Conservation (phyloP, 37 sponge, comb jelly and placozoan species). For the Ianthella basta region DNA sequence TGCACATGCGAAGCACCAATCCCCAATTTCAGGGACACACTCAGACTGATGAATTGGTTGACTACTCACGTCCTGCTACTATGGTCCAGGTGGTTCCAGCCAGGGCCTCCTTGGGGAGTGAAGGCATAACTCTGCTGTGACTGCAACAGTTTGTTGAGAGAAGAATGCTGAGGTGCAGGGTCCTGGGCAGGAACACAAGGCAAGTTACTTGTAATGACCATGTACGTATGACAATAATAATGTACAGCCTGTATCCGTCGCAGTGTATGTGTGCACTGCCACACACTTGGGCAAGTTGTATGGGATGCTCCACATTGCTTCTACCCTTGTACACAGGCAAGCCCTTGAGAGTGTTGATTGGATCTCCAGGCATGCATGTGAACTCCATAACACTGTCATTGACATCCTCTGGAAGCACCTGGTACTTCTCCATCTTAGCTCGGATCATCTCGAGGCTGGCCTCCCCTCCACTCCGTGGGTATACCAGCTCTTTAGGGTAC, state of each 20-base stretch:
- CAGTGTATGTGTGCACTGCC: too few species aligned
- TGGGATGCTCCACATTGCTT: background rate
- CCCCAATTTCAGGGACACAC: too few species aligned
- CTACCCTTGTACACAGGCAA: conserved; percentile 8
- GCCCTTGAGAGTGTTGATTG: background rate
- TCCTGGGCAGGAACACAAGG: too few species aligned
- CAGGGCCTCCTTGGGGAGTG: background rate
- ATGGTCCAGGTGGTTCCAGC: background rate
- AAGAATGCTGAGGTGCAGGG: too few species aligned
- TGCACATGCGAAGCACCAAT: too few species aligned
- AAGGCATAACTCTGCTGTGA: background rate
- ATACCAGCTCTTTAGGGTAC: conserved; percentile 64
- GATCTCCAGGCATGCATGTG: conserved; percentile 2
- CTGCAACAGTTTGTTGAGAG: too few species aligned
- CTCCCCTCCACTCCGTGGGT: conserved; percentile 63
- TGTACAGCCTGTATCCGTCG: too few species aligned
- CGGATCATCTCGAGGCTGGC: conserved; percentile 54
- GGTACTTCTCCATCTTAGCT: conserved; percentile 47
- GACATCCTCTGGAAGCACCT: background rate
- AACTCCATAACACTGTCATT: conserved; percentile 9
- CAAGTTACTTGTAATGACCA: too few species aligned
- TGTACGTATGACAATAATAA: too few species aligned
- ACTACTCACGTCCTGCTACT: background rate
- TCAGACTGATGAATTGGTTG: background rate
- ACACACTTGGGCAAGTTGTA: background rate